A percentile compares a stretch with the other conserved stretches of the same genome.
phyloP scores from a whole-genome alignment of 2,888 invertebrate genomes.

The Drosophila flavopinicola region DNA sequence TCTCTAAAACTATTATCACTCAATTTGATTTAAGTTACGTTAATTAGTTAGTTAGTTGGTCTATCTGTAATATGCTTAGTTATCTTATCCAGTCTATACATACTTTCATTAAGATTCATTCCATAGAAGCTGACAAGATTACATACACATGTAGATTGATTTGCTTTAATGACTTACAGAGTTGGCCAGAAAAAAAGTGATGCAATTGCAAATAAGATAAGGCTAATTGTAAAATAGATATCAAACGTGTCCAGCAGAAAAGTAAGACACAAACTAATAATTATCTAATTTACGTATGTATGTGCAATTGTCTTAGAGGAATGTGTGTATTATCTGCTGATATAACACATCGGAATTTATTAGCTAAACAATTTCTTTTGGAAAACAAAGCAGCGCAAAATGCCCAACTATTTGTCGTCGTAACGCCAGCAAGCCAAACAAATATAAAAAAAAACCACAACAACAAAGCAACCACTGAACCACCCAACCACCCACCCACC shows the following conservation, averaged over 20 bases:
- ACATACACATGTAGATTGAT: background rate
- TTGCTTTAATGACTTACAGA: no score
- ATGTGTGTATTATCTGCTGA: conserved; percentile 16
- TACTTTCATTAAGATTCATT: no score
- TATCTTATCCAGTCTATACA: no score
- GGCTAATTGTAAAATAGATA: background rate
- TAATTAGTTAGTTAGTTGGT: no score
- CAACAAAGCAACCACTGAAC: background rate
- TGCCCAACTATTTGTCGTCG: conserved; percentile 31
- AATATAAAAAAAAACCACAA: conserved; percentile 8
- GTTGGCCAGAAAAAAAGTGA: conserved; percentile 1
- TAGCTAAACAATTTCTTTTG: conserved; percentile 45
- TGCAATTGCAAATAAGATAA: background rate
- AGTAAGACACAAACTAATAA: background rate
- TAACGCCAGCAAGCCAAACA: conserved; percentile 29
- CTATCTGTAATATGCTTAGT: no score
- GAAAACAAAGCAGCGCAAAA: conserved; percentile 36
- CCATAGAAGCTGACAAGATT: background rate
- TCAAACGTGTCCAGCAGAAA: background rate
- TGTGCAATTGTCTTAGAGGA: no score
- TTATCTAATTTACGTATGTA: conserved; percentile 1
- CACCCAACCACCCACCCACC: conserved; percentile 6
- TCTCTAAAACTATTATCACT: no score
- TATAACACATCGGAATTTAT: conserved; percentile 45
- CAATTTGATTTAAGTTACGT: no score